Percentiles rank a stretch among this genome's conserved stretches.
phyloP scores from a whole-genome alignment of 2,113 vertebrate genomes.

The Sphyrna mokarran region DNA sequence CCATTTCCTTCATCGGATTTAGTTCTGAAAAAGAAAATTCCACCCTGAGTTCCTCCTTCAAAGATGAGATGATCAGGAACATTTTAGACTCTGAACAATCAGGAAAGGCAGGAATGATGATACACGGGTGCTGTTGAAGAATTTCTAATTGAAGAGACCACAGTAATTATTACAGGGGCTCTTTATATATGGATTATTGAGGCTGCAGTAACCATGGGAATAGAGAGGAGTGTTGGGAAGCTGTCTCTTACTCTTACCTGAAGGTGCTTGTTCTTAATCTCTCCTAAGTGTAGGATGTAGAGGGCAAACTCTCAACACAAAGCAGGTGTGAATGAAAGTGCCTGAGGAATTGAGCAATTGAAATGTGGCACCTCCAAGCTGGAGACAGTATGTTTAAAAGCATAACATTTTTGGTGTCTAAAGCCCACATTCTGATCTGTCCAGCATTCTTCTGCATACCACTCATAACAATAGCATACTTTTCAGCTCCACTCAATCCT shows the following conservation, averaged over 20 bases:
- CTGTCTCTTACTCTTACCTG: neutral
- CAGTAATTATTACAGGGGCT: no score
- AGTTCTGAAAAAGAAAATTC: no score
- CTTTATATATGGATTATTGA: neutral
- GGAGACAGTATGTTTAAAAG: neutral
- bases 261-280: neutral
- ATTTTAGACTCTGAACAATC: no score
- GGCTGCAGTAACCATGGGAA: neutral
- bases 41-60: no score
- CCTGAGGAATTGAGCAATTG: neutral
- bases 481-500: neutral
- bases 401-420: neutral
- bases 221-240: neutral
- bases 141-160: no score
- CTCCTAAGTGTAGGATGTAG: neutral
- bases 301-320: neutral
- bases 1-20: no score
- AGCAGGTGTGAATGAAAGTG: neutral
- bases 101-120: no score
- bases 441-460: no score
- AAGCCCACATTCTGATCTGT: no score
- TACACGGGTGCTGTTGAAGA: no score
- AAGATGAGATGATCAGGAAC: no score
- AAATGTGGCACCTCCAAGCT: neutral
- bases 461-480: neutral